Percentiles rank a stretch among this genome's conserved stretches.
Evolutionary conservation across 2,113 vertebrate species (phyloP).

Genomic region (Hiodon tergisus): DNA sequence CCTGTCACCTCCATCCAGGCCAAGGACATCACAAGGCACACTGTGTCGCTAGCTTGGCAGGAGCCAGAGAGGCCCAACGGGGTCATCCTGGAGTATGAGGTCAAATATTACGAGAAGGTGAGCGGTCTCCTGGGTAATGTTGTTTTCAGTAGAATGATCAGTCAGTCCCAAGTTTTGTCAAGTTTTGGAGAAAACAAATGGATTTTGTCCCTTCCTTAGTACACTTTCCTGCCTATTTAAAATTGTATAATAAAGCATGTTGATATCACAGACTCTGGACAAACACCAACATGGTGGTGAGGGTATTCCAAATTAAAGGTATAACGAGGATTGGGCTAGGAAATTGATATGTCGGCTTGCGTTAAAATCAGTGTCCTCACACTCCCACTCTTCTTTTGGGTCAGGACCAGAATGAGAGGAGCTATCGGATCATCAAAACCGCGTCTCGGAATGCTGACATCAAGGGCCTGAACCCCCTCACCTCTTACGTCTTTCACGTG

Average conservation of each 20-base stretch:
- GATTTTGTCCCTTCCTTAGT: too few relatives aligned
- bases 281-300: too few relatives aligned
- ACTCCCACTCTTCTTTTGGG: not conserved
- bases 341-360: not conserved
- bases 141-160: constrained; percentile 7
- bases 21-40: constrained; percentile 92
- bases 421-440: constrained; percentile 93
- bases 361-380: not conserved
- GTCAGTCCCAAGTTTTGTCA: not conserved
- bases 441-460: constrained; percentile 81
- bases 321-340: too few relatives aligned
- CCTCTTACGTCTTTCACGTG: constrained; percentile 94
- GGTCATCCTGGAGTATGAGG: constrained; percentile 94
- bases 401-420: constrained; percentile 95
- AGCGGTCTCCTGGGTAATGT: constrained; percentile 19
- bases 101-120: constrained; percentile 99
- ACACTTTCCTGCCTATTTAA: not conserved
- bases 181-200: too few relatives aligned
- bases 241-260: not conserved
- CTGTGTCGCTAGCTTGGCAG: constrained; percentile 86
- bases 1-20: constrained; percentile 86
- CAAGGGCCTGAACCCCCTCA: constrained; percentile 87
- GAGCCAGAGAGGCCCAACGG: constrained; percentile 91
- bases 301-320: too few relatives aligned
- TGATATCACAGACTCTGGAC: too few relatives aligned